phyloP scores from a whole-genome alignment of 1,140 invertebrate species.

The Palaemon carinicauda region DNA sequence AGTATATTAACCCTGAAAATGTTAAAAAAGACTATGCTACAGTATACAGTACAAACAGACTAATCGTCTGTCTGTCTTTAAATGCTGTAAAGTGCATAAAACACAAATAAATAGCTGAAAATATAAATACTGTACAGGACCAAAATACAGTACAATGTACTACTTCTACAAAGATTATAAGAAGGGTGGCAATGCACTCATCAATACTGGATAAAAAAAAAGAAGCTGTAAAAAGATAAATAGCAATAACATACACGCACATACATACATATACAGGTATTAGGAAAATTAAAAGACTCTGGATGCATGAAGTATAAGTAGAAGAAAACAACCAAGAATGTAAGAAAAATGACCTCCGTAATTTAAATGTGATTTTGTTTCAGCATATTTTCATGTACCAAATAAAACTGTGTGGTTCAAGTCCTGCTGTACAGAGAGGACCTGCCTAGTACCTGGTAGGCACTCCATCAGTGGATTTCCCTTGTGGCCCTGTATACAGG shows the following conservation, averaged over 20 bases:
- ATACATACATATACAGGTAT: no score
- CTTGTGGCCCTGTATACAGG: constrained; percentile 71
- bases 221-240: background rate
- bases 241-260: background rate
- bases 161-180: no score
- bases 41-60: no score
- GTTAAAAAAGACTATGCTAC: no score
- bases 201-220: background rate
- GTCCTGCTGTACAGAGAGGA: background rate
- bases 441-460: constrained; percentile 14
- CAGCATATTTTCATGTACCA: constrained; percentile 7
- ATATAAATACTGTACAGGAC: no score
- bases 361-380: background rate
- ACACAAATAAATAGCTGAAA: no score
- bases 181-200: no score
- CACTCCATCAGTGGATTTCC: constrained; percentile 61
- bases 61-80: no score
- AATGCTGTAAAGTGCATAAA: no score
- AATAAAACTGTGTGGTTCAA: background rate
- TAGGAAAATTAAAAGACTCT: no score
- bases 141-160: no score
- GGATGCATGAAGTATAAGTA: background rate
- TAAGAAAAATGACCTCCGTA: background rate
- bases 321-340: background rate
- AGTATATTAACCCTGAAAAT: no score